Evolutionary conservation across 1,140 invertebrate genomes (phyloP), one percentile per base, ranked within the genome.

Genomic region (Drosophila tani): DNA sequence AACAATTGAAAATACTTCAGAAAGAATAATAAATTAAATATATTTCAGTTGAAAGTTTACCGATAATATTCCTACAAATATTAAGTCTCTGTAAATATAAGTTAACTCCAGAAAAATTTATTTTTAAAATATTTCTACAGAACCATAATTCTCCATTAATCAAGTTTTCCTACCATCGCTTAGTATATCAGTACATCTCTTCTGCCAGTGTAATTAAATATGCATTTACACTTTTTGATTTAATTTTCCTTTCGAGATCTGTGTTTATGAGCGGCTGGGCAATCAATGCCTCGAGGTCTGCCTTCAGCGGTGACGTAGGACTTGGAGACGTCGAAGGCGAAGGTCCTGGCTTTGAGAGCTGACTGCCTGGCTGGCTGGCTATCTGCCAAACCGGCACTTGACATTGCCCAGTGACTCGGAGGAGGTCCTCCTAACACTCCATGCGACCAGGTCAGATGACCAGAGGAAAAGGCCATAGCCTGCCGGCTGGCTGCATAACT

Each of bases 301-400:
- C 83, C 84, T 88, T 88, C 57, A 71, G 59, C 64, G 62, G 67
- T 66, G 60, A 75, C 47, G 53, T 59, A 24, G 62, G 60, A 35
- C 70, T 53, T 35, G 1, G 27, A 64, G 75, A 53, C 55, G 63
- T 64, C 56, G 75, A 79, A 79, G 75, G 75, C 75, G 51, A 79
- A 79, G 75, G 75, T 64, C 41, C 68, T 63, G 43, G 19, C 65
- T 55, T 55, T 46, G 27, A 45, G 21, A 51, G 66, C 45, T 65
- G 27, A 29, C 27, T 29, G 27, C 27, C 27, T 29, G n/a, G 19
- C 24, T 27, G 49, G 24, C 73, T 86, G 83, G 85, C 81, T 35
- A 60, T n/a, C 70, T 79, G 85, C 85, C 85, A 88, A 88, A 76
- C 64, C 79, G 64, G 43, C 71, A 79, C 78, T 90, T 90, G 85